These are phyloP conservation scores for Strix aluco DNA, from an alignment of 2,113 vertebrate genomes.

Conservation along the genomic window DNA sequence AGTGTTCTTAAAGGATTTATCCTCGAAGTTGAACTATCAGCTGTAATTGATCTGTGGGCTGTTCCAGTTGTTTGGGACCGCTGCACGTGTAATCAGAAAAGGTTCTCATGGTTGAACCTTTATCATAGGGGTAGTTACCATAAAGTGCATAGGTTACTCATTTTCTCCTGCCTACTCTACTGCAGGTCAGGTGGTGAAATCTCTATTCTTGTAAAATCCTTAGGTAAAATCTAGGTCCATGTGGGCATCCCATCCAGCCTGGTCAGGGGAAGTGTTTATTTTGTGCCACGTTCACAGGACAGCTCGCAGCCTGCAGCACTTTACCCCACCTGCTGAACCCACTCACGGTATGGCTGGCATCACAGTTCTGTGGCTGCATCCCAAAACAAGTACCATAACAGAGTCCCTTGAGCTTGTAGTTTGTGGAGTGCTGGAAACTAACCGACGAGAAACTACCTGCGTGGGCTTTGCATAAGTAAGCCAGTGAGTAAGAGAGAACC, in stretches of 20 bases:
- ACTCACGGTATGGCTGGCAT: not conserved
- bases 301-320: not conserved
- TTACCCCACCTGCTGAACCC: not conserved
- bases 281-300: not conserved
- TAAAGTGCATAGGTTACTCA: not conserved
- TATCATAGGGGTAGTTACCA: not conserved
- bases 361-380: not conserved
- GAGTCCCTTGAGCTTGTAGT: not conserved
- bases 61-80: not conserved
- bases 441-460: not conserved
- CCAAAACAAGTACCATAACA: not conserved
- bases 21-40: not conserved
- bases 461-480: not conserved
- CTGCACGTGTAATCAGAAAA: not conserved
- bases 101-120: not conserved
- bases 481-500: not conserved
- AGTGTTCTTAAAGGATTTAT: slow-evolving; percentile 8
- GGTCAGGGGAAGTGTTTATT: not conserved
- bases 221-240: not conserved
- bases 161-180: not conserved
- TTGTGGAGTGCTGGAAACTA: not conserved
- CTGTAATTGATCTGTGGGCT: not conserved
- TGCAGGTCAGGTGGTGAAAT: not conserved
- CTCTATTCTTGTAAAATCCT: not conserved
- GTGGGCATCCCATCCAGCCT: not conserved